Evolutionary conservation across 64 coral and sea anemone species (phyloP).

Genomic region (Porites lutea): DNA sequence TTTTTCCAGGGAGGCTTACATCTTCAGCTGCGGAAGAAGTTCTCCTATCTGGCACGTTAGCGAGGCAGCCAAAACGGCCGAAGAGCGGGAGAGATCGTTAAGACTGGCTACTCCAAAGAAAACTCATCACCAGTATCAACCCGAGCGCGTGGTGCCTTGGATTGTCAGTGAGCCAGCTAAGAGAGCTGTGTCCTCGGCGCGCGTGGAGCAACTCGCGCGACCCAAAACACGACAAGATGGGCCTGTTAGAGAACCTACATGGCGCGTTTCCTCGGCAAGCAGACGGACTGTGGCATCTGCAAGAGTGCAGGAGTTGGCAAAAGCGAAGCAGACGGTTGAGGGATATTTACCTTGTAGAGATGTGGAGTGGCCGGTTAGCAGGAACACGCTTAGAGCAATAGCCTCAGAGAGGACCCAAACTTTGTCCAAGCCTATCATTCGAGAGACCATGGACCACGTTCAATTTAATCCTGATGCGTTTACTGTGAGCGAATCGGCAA

Average conservation of each 20-base stretch:
- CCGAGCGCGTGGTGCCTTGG: constrained; percentile 59
- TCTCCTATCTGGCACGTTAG: constrained; percentile 90
- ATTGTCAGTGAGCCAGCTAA: constrained; percentile 69
- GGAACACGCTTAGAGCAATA: constrained; percentile 67
- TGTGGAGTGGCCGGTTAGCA: constrained; percentile 72
- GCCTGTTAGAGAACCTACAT: constrained; percentile 76
- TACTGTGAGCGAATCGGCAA: constrained; percentile 71
- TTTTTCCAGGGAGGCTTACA: constrained; percentile 62
- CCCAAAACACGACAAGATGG: constrained; percentile 88
- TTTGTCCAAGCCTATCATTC: constrained; percentile 73
- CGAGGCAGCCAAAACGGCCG: constrained; percentile 82
- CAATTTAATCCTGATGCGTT: constrained; percentile 97
- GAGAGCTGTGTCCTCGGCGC: constrained; percentile 47
- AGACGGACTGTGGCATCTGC: constrained; percentile 73
- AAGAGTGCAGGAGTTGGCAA: constrained; percentile 75
- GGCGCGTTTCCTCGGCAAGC: constrained; percentile 75
- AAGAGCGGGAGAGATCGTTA: constrained; percentile 83
- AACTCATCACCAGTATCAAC: constrained; percentile 66
- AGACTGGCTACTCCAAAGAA: constrained; percentile 77
- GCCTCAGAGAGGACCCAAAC: constrained; percentile 83
- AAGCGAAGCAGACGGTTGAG: constrained; percentile 80
- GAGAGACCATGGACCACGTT: constrained; percentile 90
- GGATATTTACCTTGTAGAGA: constrained; percentile 79
- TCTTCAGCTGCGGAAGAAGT: constrained; percentile 88
- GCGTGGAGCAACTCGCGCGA: constrained; percentile 81